These are phyloP conservation scores for Celastrina argiolus DNA, from an alignment of 2,888 invertebrate species.

Conservation along the genomic window DNA sequence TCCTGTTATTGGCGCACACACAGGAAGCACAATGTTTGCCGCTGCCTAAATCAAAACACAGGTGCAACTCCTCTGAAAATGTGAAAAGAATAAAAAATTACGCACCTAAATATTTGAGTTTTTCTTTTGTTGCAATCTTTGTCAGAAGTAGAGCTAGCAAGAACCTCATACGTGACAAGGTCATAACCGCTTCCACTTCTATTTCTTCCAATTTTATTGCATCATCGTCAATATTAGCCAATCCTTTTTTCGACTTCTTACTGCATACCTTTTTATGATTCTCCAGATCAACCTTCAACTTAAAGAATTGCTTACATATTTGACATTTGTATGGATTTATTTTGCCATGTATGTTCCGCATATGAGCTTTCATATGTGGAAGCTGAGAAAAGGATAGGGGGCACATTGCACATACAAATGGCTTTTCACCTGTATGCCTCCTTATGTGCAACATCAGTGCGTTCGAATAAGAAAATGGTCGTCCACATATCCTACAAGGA, in stretches of 20 bases:
- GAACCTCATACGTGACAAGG: conserved; percentile 85
- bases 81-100: conserved; percentile 58
- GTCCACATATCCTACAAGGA: conserved; percentile 87
- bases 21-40: conserved; percentile 49
- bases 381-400: conserved; percentile 87
- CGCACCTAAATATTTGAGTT: conserved; percentile 86
- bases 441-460: conserved; percentile 90
- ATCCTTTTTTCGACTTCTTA: background rate
- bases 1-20: conserved; percentile 66
- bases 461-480: conserved; percentile 89
- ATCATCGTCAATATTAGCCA: background rate
- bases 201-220: conserved; percentile 54
- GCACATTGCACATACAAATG: conserved; percentile 84
- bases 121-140: conserved; percentile 88
- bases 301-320: conserved; percentile 85
- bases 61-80: conserved; percentile 49
- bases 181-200: conserved; percentile 75
- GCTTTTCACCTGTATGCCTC: conserved; percentile 91
- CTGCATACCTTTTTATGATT: conserved; percentile 70
- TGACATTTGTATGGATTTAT: conserved; percentile 87
- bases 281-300: conserved; percentile 85
- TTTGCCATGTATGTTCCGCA: conserved; percentile 89
- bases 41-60: conserved; percentile 34
- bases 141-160: conserved; percentile 88
- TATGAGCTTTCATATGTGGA: conserved; percentile 92